phyloP scores from a whole-genome alignment of 2,113 vertebrate genomes.

The Orientallactaga bullata region DNA sequence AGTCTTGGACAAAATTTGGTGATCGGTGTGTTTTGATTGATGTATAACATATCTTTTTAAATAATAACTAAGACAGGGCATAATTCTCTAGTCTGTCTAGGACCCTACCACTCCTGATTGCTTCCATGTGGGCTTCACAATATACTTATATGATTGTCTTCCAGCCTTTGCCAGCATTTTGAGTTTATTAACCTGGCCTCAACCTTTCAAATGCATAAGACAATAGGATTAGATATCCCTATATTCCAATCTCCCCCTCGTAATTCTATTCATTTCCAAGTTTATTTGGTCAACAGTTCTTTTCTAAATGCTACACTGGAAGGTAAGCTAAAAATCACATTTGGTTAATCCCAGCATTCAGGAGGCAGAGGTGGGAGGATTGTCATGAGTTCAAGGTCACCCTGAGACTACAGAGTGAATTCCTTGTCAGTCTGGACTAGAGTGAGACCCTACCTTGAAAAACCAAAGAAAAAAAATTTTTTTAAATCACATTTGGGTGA shows the following conservation, averaged over 20 bases:
- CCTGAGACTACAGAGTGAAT: no score
- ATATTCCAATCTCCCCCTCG: no score
- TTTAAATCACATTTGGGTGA: background rate
- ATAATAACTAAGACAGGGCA: background rate
- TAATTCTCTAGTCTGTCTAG: background rate
- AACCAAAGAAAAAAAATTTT: no score
- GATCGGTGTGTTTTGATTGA: background rate
- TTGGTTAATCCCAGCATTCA: no score
- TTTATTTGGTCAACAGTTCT: conserved; percentile 3
- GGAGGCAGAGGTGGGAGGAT: no score
- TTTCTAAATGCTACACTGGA: background rate
- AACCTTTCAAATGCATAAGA: background rate
- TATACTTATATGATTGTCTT: background rate
- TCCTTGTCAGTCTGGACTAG: no score
- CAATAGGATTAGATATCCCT: background rate
- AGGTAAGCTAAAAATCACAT: background rate
- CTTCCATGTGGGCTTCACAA: background rate
- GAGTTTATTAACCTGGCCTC: conserved; percentile 12
- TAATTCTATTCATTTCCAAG: background rate
- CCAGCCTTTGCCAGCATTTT: background rate
- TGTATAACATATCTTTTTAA: background rate
- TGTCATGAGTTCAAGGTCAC: no score
- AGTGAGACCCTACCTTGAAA: no score
- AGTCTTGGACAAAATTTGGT: background rate
- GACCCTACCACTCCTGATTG: background rate